These are phyloP conservation scores for Marmota flaviventris DNA, from an alignment of 2,113 vertebrate species.

Conservation along the genomic window DNA sequence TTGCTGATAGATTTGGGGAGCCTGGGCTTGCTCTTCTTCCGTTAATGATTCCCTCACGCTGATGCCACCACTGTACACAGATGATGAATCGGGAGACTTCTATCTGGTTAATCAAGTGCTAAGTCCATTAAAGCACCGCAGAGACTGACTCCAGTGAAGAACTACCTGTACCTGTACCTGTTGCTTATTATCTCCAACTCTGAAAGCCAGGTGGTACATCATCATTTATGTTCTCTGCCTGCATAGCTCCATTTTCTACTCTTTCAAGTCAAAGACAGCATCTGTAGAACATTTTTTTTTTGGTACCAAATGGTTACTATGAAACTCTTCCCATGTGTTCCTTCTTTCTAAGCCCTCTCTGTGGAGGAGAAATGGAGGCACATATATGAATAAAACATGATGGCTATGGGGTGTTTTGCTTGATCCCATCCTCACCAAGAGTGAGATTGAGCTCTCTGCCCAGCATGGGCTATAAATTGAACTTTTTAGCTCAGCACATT, in stretches of 20 bases:
- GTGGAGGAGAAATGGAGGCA: not conserved
- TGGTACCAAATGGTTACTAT: not conserved
- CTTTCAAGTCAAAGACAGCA: not conserved
- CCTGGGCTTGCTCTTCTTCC: not conserved
- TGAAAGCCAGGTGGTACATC: not conserved
- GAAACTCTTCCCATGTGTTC: not conserved
- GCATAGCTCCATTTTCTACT: not conserved
- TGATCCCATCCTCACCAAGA: not conserved
- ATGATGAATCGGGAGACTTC: conserved; percentile 20
- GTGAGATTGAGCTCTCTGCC: not conserved
- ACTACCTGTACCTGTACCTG: not conserved
- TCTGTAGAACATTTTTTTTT: not conserved
- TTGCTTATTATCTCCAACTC: not conserved
- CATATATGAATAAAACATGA: not conserved
- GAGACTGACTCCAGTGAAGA: not conserved
- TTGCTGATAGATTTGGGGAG: not conserved
- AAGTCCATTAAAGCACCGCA: not conserved
- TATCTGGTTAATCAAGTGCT: not conserved
- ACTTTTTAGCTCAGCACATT: not conserved
- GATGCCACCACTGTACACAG: not conserved
- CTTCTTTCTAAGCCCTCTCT: conserved; percentile 6
- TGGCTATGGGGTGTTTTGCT: not conserved
- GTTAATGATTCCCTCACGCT: not conserved
- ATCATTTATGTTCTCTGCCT: not conserved
- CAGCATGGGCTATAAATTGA: not conserved